phyloP scores from a whole-genome alignment of 2,797 vertebrate genomes.

The Parauchenoglanis punctatus region DNA sequence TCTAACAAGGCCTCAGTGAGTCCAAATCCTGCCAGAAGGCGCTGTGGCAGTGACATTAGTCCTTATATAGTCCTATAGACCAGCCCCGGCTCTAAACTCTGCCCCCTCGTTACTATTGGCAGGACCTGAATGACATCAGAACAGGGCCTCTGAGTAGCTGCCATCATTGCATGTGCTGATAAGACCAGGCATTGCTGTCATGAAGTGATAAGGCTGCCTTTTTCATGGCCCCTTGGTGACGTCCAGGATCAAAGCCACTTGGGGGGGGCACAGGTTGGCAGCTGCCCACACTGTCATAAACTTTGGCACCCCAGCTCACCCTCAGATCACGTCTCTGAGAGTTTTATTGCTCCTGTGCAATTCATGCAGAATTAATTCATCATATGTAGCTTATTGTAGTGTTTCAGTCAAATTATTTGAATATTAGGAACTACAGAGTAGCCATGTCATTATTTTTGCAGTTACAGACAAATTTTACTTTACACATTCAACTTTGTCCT shows the following conservation, averaged over 20 bases:
- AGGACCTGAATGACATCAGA: background rate
- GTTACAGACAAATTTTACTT: background rate
- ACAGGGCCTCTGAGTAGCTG: background rate
- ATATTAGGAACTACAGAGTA: background rate
- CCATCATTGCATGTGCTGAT: background rate
- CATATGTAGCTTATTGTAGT: background rate
- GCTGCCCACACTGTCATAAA: background rate
- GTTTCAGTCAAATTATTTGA: background rate
- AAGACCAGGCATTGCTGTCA: background rate
- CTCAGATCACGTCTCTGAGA: background rate
- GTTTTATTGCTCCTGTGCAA: background rate
- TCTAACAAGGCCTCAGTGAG: background rate
- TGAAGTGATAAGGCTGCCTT: background rate
- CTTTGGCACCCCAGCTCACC: background rate
- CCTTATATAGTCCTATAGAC: background rate
- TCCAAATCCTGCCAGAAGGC: constrained; percentile 1
- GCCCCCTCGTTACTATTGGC: background rate
- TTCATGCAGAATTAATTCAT: background rate
- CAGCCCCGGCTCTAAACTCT: background rate
- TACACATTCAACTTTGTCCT: background rate
- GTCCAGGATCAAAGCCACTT: background rate
- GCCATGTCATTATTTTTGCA: background rate
- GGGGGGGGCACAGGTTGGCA: background rate
- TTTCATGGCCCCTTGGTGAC: background rate
- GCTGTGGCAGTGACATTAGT: background rate